Base-by-base conservation (phyloP, 2,888 invertebrate species). In the Heliconius charithonia region DNA sequence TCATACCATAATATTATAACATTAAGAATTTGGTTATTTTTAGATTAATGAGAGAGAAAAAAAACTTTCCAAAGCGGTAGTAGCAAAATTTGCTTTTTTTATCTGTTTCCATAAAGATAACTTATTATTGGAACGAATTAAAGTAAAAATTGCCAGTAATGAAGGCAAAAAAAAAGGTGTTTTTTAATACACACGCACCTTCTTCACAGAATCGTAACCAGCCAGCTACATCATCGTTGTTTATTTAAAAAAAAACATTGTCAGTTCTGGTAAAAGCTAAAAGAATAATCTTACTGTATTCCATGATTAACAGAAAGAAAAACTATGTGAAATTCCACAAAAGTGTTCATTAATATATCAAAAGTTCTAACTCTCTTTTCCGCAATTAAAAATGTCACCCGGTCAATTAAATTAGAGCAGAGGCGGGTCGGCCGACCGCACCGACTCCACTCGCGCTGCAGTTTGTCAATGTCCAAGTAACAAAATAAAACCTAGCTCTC, bases 381-480 rank as follows among this genome's bases (percentile, higher is more conserved):
- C 7, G 41, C 69, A 45, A 69, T 69, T 69, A 41, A 25, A 69
- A 69, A 69, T 69, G 69, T 69, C 69, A 69, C 69, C 25, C 69
- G 69, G 69, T 41, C 69, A 69, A 69, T 69, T 69, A 69, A 69
- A 69, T 69, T 69, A 69, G 25, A 45, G 25, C 69, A 13, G 65
- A 3, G 29, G 29, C 22, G 65, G 65, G 29, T 27, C 63, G 13
- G 25, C 67, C 37, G 67, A 45, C 69, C 7, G 69, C 69, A 69
- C 25, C n/a, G 41, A 69, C 69, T 37, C 4, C 16, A 16, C 41
- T 41, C 69, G n/a, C 67, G 37, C 37, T 25, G 41, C 12, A 69
- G 69, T 69, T 69, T 69, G 69, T 69, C 69, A 41, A 16, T 69
- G 69, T 69, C 69, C 41, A 19, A 45, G 41, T 69, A 45, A 25